Evolutionary conservation across 1,140 invertebrate genomes (phyloP), one percentile per base, ranked within the genome.

Genomic region (Scaptomyza montana): DNA sequence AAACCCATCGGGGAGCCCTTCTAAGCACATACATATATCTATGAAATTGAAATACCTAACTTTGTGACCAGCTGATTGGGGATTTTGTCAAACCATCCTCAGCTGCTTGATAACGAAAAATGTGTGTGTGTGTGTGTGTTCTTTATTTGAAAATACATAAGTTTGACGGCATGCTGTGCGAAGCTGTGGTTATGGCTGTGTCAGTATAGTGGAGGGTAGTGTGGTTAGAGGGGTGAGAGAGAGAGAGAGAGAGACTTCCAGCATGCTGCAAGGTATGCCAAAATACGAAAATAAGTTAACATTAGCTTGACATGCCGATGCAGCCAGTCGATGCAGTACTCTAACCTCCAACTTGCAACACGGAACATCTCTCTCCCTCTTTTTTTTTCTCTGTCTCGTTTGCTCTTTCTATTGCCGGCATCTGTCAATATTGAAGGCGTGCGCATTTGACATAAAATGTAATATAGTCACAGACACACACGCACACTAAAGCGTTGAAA

Each of bases 391-490:
- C 4, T 12, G 54, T 41, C 53, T 3, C 60, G 49, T 28, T 28
- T 21, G 28, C 43, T 28, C 49, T 66, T 25, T 25, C 21, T 25
- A 25, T 25, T 56, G 36, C 74, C 50, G 64, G 61, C 72, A 57
- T 76, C 75, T 87, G 84, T 87, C 84, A 87, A 87, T 87, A 87
- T 86, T 86, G 81, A 78, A 86, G 82, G 82, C 76, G 78, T 79
- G 77, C 82, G 82, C 82, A 74, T 71, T 87, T 87, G 82, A 87
- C 82, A 87, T 81, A 79, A 87, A 81, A 87, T 87, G 82, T 87
- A 87, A 87, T 87, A 87, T 87, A 87, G 78, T 87, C 69, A 72
- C 78, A 78, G 9, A 2, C 66, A 63, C 57, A 59, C 50, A 13
- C 30, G 45, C 45, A 67, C 30, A 60, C n/a, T 51, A 9, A 46